Percentiles rank a stretch among this genome's conserved stretches.
These are phyloP conservation scores for Mycalesis mineus DNA, from an alignment of 2,888 invertebrate genomes.

Conservation along the genomic window DNA sequence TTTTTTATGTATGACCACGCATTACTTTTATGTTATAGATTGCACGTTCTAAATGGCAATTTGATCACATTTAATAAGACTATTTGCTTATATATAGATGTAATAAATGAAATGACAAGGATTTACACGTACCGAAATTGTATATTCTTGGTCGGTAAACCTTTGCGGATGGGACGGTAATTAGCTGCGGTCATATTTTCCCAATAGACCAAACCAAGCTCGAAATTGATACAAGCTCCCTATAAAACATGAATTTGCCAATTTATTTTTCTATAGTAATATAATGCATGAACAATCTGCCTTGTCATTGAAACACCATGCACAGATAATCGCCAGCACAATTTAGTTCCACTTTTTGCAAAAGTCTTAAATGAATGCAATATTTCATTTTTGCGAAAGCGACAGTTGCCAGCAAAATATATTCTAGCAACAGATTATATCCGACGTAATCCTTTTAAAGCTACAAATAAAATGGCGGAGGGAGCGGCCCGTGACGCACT, in stretches of 20 bases:
- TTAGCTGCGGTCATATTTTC: background rate
- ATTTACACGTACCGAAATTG: too few relatives aligned
- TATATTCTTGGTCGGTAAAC: too few relatives aligned
- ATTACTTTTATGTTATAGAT: too few relatives aligned
- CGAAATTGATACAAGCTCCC: too few relatives aligned
- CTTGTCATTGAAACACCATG: background rate
- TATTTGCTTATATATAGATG: too few relatives aligned
- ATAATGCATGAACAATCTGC: background rate
- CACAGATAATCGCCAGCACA: background rate
- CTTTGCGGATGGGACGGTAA: too few relatives aligned
- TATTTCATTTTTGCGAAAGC: conserved; percentile 20
- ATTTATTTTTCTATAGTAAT: background rate
- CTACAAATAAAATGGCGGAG: conserved; percentile 30
- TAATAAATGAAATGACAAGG: too few relatives aligned
- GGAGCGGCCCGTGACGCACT: conserved; percentile 32
- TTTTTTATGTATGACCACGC: too few relatives aligned
- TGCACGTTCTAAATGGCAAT: too few relatives aligned
- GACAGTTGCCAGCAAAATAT: conserved; percentile 21
- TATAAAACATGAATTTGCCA: too few relatives aligned
- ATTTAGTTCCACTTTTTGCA: background rate
- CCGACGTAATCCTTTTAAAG: conserved; percentile 33
- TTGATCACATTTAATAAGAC: too few relatives aligned
- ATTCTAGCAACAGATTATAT: conserved; percentile 32
- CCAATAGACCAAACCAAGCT: too few relatives aligned
- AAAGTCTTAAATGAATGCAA: background rate